Evolutionary conservation across 2,113 vertebrate genomes (phyloP), one percentile per base, ranked within the genome.

Genomic region (Colinus virginianus): DNA sequence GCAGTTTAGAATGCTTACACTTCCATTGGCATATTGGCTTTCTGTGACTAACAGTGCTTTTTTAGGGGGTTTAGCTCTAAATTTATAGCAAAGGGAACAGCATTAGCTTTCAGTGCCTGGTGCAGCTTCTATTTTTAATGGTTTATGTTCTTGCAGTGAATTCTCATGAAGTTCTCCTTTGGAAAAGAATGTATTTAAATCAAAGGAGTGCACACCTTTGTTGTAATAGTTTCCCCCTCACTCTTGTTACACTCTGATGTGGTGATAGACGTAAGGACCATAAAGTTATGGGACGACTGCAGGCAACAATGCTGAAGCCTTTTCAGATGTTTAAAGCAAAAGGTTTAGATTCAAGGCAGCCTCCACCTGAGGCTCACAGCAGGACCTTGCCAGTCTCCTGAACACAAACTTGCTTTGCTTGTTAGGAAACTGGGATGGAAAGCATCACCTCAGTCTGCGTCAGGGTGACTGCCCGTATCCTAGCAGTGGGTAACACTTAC

Each of bases 401-500:
- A 84, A 48, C 17, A 14, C 6, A 30, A 56, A 9, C 55, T 78
- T 71, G 40, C 30, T 70, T 79, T 84, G n/a, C 12, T 25, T 0
- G 0, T 13, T 32, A 71, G 56, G 56, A 77, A 83, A 46, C 3
- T 6, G 49, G 18, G 53, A 34, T 76, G 42, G 67, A 71, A 89
- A 86, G 7, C 20, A 49, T 8, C 28, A 16, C 0, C 11, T 4
- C 3, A 9, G 9, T 36, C 30, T 74, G 9, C 13, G 1, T 45
- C 64, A 75, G 61, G 43, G 30, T 53, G 30, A 38, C 58, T 0
- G 0, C 3, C 9, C 5, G n/a, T 23, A 30, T 58, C 5, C 13
- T 32, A 21, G 4, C 59, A 38, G 4, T 13, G 4, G 48, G 23
- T 22, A 63, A 20, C 3, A 2, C 63, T 92, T 56, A 43, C 74